A percentile compares a stretch with the other conserved stretches of the same genome.
Conservation (phyloP, 2,888 invertebrate genomes). For the Macaria notata region DNA sequence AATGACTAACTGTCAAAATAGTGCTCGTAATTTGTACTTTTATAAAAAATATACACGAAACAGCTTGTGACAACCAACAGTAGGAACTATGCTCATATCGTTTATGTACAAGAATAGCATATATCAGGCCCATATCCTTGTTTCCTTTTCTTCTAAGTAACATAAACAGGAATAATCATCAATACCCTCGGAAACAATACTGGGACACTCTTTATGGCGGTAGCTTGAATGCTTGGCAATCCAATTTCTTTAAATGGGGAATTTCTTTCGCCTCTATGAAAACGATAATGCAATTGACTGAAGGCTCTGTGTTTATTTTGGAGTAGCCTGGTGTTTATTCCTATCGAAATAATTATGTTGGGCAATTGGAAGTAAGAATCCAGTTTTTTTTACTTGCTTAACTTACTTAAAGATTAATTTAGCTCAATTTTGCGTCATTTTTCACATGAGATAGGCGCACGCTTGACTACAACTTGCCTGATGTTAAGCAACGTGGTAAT, state of each 20-base stretch:
- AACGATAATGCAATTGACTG: conserved; percentile 27
- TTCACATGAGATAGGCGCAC: too few species aligned
- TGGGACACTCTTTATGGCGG: conserved; percentile 55
- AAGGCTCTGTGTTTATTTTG: conserved; percentile 21
- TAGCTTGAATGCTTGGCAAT: conserved; percentile 50
- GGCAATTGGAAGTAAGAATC: background rate
- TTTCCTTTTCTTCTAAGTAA: conserved; percentile 50
- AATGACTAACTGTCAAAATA: too few species aligned
- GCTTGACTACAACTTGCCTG: too few species aligned
- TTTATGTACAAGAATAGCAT: conserved; percentile 44
- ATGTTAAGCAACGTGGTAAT: too few species aligned
- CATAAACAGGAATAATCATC: conserved; percentile 67
- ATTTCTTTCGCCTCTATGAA: conserved; percentile 27
- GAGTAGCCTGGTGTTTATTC: conserved; percentile 14
- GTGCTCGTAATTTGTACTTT: too few species aligned
- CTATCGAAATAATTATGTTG: conserved; percentile 10
- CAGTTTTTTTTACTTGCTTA: too few species aligned
- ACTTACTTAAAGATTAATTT: too few species aligned
- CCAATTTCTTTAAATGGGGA: conserved; percentile 55
- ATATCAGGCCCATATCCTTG: conserved; percentile 46
- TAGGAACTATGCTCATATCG: conserved; percentile 27
- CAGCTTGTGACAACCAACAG: too few species aligned
- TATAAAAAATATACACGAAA: too few species aligned
- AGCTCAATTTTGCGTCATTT: too few species aligned
- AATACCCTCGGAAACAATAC: conserved; percentile 60